Percentiles rank a stretch among this genome's conserved stretches.
Conservation (phyloP, 2,797 vertebrate genomes). For the Oryzias sinensis region DNA sequence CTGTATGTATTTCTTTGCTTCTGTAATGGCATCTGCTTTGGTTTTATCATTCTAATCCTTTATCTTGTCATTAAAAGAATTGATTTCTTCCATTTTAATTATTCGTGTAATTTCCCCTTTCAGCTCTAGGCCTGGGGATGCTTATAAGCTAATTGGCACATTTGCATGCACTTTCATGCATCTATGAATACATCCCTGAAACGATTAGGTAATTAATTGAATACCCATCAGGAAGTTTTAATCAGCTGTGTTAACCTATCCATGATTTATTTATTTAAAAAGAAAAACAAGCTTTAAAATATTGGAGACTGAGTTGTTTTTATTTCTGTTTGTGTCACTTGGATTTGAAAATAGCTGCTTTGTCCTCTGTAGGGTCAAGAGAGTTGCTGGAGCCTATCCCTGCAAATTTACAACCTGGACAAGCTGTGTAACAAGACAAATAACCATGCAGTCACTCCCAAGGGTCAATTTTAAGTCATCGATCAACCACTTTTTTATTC, state of each 20-base stretch:
- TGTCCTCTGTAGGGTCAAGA: too few relatives aligned
- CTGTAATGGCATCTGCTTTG: neutral
- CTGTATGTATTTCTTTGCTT: neutral
- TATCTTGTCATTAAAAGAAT: slow-evolving; percentile 2
- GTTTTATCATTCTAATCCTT: neutral
- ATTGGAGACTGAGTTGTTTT: neutral
- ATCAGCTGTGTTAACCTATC: neutral
- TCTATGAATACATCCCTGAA: neutral
- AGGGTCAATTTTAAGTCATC: too few relatives aligned
- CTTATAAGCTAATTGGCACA: slow-evolving; percentile 1
- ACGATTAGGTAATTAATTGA: neutral
- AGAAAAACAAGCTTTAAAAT: neutral
- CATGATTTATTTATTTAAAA: neutral
- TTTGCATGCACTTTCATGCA: neutral
- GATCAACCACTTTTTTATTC: too few relatives aligned
- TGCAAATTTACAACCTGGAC: too few relatives aligned
- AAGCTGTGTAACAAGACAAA: too few relatives aligned
- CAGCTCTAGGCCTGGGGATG: neutral
- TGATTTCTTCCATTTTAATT: neutral
- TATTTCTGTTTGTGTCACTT: neutral
- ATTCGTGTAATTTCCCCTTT: neutral
- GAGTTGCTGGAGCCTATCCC: too few relatives aligned
- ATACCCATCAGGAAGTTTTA: slow-evolving; percentile 2
- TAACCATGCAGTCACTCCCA: too few relatives aligned
- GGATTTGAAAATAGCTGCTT: too few relatives aligned